These are phyloP conservation scores for Amazona vittata DNA, from an alignment of 2,113 vertebrate genomes.

Conservation along the genomic window DNA sequence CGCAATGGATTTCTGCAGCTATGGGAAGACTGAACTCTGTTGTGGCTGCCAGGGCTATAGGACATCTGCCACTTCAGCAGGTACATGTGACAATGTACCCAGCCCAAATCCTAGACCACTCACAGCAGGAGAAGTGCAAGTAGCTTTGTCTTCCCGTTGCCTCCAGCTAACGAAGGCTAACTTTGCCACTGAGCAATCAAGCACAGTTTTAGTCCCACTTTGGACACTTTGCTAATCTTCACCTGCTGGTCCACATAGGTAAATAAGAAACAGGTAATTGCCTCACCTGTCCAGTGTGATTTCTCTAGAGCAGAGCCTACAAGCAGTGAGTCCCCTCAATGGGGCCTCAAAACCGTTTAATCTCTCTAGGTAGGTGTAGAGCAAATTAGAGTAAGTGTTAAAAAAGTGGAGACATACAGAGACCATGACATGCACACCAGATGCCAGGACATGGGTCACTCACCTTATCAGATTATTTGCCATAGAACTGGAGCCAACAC, in stretches of 20 bases:
- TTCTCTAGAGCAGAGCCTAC: not conserved
- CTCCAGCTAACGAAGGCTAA: not conserved
- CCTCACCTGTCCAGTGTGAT: not conserved
- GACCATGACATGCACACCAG: not conserved
- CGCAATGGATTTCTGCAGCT: not conserved
- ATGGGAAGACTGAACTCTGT: not conserved
- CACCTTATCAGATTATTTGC: not conserved
- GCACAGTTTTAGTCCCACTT: not conserved
- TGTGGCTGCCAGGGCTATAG: not conserved
- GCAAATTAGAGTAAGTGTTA: not conserved
- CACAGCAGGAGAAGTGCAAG: not conserved
- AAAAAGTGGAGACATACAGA: not conserved
- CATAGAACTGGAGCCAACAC: not conserved
- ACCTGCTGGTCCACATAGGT: not conserved
- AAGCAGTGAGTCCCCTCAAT: not conserved
- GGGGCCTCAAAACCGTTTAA: not conserved
- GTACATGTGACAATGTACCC: fast-evolving
- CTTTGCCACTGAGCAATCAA: not conserved
- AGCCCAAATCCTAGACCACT: not conserved
- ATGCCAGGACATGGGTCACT: not conserved
- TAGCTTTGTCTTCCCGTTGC: not conserved
- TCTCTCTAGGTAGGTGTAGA: not conserved
- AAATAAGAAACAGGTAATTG: not conserved
- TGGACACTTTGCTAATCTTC: not conserved
- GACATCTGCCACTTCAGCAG: not conserved